These are phyloP conservation scores for Hymenochirus boettgeri DNA, from an alignment of 2,113 vertebrate species.

Conservation along the genomic window DNA sequence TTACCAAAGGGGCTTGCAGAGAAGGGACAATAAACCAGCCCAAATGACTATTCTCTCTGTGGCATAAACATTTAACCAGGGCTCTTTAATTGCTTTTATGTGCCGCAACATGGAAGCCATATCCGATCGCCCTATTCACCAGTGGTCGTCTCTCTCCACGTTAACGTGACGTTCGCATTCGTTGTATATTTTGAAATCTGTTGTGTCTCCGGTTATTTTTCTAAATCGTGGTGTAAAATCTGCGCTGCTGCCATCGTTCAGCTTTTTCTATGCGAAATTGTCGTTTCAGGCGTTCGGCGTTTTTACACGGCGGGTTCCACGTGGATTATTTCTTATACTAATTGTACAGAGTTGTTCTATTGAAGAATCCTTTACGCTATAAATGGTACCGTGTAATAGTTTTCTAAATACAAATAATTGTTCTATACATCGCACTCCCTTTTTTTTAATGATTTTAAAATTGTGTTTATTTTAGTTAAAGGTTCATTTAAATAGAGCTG, in stretches of 20 bases:
- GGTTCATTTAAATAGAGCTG: no score
- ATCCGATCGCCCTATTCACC: no score
- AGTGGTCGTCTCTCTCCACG: no score
- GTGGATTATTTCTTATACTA: slow-evolving; percentile 86
- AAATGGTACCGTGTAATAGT: slow-evolving; percentile 97
- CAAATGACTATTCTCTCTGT: no score
- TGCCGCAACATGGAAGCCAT: slow-evolving; percentile 54
- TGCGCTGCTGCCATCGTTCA: slow-evolving; percentile 69
- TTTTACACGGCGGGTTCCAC: slow-evolving; percentile 87
- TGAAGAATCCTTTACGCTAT: slow-evolving; percentile 98
- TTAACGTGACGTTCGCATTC: no score
- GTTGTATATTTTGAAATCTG: slow-evolving; percentile 76
- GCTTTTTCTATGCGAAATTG: slow-evolving; percentile 72
- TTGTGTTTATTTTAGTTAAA: no score
- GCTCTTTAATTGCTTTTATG: neutral
- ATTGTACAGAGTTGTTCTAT: slow-evolving; percentile 95
- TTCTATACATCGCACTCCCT: slow-evolving; percentile 58
- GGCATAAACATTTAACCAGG: neutral
- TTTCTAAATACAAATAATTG: slow-evolving; percentile 95
- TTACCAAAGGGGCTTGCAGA: neutral
- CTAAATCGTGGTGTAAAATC: slow-evolving; percentile 69
- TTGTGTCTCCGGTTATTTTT: slow-evolving; percentile 64
- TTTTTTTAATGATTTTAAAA: no score
- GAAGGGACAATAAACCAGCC: no score
- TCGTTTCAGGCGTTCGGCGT: slow-evolving; percentile 83